Evolutionary conservation across 2,797 vertebrate genomes (phyloP).

Genomic region (Sebastes alutus): DNA sequence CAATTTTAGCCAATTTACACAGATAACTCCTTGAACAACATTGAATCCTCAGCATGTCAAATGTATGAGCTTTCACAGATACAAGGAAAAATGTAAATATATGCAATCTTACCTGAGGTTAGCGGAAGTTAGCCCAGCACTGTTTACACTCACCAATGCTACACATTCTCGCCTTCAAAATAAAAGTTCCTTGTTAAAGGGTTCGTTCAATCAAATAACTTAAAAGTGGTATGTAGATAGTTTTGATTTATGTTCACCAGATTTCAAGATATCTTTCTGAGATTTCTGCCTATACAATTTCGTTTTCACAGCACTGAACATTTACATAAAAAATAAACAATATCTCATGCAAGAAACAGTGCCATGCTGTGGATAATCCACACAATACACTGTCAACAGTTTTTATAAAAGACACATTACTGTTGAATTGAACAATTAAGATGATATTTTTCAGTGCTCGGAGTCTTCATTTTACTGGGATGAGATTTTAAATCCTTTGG

Average conservation of each 20-base stretch:
- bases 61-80: no score
- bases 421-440: background rate
- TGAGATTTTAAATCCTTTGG: background rate
- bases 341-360: background rate
- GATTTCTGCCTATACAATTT: no score
- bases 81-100: accelerated
- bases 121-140: background rate
- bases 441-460: background rate
- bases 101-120: background rate
- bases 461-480: no score
- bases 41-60: accelerated
- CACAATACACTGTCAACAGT: background rate
- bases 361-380: background rate
- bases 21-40: no score
- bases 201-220: background rate
- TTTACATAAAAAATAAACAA: background rate
- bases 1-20: accelerated
- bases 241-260: background rate
- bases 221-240: background rate
- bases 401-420: background rate
- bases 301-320: background rate
- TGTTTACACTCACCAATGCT: background rate
- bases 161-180: slow-evolving; percentile 47
- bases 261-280: background rate
- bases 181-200: slow-evolving; percentile 30